These are phyloP conservation scores for Drosophila meridiana DNA, from an alignment of 2,888 invertebrate species.

Conservation along the genomic window DNA sequence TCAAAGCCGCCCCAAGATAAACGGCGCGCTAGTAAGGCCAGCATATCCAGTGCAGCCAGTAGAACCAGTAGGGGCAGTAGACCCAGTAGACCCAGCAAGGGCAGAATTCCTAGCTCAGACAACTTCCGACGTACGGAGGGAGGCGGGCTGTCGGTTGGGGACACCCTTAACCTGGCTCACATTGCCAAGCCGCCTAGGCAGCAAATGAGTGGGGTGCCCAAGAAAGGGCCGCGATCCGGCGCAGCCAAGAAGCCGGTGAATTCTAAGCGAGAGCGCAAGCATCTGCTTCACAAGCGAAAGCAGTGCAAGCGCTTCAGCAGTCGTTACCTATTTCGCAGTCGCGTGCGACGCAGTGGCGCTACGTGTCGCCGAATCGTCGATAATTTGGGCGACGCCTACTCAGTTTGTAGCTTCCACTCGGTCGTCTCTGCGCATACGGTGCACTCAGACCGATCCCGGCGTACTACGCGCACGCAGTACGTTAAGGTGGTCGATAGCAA, in stretches of 20 bases:
- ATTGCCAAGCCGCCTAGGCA: constrained; percentile 29
- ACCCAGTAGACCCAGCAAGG: not conserved
- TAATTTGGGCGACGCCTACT: constrained; percentile 43
- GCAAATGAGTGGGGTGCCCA: constrained; percentile 68
- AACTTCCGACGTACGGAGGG: not conserved
- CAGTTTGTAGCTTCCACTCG: constrained; percentile 74
- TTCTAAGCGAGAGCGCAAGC: not conserved
- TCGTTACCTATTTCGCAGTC: constrained; percentile 48
- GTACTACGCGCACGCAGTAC: constrained; percentile 21
- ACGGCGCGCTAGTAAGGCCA: not conserved
- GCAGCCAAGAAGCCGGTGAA: not conserved
- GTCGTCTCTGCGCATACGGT: constrained; percentile 30
- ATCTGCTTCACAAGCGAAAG: constrained; percentile 27
- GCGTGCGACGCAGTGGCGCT: constrained; percentile 58
- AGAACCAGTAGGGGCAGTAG: not conserved
- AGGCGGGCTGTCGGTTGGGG: not conserved
- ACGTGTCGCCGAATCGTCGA: constrained; percentile 25
- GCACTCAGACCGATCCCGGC: constrained; percentile 24
- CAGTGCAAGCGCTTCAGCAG: constrained; percentile 44
- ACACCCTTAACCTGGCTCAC: not conserved
- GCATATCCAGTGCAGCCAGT: not conserved
- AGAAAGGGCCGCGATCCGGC: constrained; percentile 43
- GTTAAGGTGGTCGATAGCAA: constrained; percentile 22
- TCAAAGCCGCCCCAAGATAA: not conserved
- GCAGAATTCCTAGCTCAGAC: not conserved